These are phyloP conservation scores for Phaethon lepturus DNA, from an alignment of 2,113 vertebrate species.

Conservation along the genomic window DNA sequence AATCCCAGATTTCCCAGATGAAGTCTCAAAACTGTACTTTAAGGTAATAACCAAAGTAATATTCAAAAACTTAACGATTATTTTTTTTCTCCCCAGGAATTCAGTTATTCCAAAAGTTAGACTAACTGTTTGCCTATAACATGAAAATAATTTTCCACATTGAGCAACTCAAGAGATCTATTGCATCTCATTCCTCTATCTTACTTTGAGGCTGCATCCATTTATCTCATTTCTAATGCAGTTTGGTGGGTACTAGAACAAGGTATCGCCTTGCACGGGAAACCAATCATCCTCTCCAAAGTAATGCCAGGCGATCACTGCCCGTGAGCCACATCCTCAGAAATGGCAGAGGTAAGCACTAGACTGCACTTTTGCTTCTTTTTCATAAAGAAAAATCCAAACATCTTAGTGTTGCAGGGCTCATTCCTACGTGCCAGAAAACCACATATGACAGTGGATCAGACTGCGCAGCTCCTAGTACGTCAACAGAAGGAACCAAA, in stretches of 20 bases:
- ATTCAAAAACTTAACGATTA: neutral
- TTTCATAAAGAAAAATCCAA: neutral
- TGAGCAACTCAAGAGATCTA: neutral
- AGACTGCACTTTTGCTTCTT: neutral
- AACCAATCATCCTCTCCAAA: neutral
- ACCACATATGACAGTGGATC: too few species aligned
- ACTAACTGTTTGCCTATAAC: neutral
- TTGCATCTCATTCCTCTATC: neutral
- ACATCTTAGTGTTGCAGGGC: neutral
- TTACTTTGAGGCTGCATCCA: neutral
- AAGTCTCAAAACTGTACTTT: neutral
- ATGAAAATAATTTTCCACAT: neutral
- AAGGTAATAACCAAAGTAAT: neutral
- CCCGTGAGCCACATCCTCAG: too few species aligned
- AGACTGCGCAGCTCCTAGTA: neutral
- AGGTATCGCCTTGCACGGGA: neutral
- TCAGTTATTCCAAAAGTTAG: neutral
- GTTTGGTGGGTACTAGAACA: neutral
- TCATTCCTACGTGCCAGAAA: neutral
- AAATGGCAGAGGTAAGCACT: neutral
- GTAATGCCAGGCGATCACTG: neutral
- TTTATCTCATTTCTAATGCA: neutral
- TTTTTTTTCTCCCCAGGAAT: fast-evolving
- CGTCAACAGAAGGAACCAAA: neutral
- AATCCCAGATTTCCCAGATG: neutral